These are phyloP conservation scores for Tricholauxania praeusta DNA, from an alignment of 2,888 invertebrate species.

Conservation along the genomic window DNA sequence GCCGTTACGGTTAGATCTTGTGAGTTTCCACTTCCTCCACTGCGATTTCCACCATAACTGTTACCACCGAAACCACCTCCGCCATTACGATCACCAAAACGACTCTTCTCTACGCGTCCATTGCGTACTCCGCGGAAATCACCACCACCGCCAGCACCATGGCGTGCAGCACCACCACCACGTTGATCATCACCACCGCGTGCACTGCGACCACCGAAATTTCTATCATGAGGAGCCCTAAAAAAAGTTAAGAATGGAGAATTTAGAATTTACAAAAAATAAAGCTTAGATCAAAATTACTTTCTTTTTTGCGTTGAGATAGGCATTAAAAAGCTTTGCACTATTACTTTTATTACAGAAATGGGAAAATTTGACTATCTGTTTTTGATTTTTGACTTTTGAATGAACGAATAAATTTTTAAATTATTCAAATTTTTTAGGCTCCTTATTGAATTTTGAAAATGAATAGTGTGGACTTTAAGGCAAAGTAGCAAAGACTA, in stretches of 20 bases:
- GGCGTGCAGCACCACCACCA: conserved; percentile 74
- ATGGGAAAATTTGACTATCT: too few relatives aligned
- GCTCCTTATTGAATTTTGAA: too few relatives aligned
- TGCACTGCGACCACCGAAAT: conserved; percentile 57
- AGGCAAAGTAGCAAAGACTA: too few relatives aligned
- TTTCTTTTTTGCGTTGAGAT: too few relatives aligned
- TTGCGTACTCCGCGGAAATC: conserved; percentile 48
- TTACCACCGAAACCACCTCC: conserved; percentile 80
- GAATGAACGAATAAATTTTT: too few relatives aligned
- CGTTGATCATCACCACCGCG: conserved; percentile 84
- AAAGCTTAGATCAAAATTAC: too few relatives aligned
- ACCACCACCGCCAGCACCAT: conserved; percentile 89
- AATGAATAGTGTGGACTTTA: too few relatives aligned
- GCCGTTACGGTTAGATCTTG: conserved; percentile 83
- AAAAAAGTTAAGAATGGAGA: conserved; percentile 21
- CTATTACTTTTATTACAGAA: too few relatives aligned
- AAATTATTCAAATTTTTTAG: too few relatives aligned
- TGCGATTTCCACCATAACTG: conserved; percentile 77
- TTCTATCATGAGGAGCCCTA: conserved; percentile 66
- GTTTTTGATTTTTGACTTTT: too few relatives aligned
- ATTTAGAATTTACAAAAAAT: too few relatives aligned
- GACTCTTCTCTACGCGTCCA: conserved; percentile 49
- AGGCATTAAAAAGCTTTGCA: too few relatives aligned
- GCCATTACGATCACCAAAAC: conserved; percentile 74
- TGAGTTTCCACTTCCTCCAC: conserved; percentile 88